These are phyloP conservation scores for Globodera ellingtonae DNA, from an alignment of 1,140 invertebrate genomes.

Conservation along the genomic window DNA sequence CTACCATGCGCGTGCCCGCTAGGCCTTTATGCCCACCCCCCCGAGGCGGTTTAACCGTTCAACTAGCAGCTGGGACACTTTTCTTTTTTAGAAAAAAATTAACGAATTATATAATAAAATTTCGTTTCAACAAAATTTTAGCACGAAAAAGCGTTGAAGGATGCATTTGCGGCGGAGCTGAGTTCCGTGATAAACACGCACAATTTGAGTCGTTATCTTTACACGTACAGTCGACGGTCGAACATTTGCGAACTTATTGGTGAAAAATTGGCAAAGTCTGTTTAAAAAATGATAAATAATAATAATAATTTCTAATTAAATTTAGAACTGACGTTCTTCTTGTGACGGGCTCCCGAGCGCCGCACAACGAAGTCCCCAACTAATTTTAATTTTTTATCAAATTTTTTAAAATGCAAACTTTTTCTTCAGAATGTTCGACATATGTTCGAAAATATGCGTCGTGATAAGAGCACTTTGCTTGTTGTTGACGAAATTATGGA, in stretches of 20 bases:
- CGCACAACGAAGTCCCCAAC: not conserved
- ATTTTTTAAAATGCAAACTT: not conserved
- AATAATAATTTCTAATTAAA: not conserved
- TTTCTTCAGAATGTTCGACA: slow-evolving; percentile 13
- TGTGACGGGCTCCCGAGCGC: not conserved
- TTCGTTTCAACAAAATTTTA: not conserved
- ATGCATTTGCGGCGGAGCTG: not conserved
- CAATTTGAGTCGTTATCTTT: slow-evolving; percentile 13
- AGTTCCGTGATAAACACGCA: not conserved
- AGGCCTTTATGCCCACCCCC: too few species aligned
- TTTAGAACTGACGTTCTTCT: slow-evolving; percentile 19
- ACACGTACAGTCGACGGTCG: slow-evolving; percentile 2
- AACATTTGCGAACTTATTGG: not conserved
- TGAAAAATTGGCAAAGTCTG: slow-evolving; percentile 8
- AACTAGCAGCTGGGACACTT: too few species aligned
- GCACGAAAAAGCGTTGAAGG: not conserved
- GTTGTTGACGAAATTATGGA: slow-evolving; percentile 7
- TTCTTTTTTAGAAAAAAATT: not conserved
- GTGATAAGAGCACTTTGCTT: slow-evolving; percentile 15
- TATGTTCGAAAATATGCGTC: slow-evolving; percentile 6
- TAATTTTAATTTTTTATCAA: not conserved
- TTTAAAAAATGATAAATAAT: not conserved
- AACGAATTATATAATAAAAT: not conserved
- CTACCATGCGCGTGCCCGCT: too few species aligned
- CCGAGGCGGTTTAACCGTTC: too few species aligned